Evolutionary conservation across 2,888 invertebrate species (phyloP), one percentile per base, ranked within the genome.

Genomic region (Lepidocyrtoides sp.): DNA sequence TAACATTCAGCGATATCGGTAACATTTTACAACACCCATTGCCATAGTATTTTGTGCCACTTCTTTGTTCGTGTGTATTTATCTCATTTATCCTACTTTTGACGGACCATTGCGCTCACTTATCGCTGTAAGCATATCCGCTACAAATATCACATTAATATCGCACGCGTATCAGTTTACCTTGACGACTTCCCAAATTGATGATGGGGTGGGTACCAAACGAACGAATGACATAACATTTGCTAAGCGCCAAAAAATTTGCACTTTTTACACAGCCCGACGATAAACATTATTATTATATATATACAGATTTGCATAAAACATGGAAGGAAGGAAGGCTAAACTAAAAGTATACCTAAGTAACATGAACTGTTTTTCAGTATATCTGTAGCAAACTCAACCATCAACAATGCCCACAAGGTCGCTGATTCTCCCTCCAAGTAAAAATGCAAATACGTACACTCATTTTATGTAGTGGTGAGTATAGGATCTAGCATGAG

Each of bases 191-290:
- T 72, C 44, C 72, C 12, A 72, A 72, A 44, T 23, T 44, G 12
- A 32, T 66, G 32, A 66, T 32, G 32, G 72, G 72, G 8, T 41
- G 12, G n/a, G n/a, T n/a, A n/a, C n/a, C n/a, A n/a, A n/a, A n/a
- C n/a, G n/a, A n/a, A n/a, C n/a, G 36, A 12, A 23, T 20, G 72
- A 44, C 72, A 72, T 44, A 44, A 44, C 72, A 72, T 72, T 14
- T 72, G 72, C 44, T 44, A 23, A 72, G 23, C 44, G n/a, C 44
- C 23, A 72, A 20, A 41, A 72, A 72, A 44, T 72, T 69, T 36
- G 66, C 17, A 69, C 66, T 63, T 7, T 32, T 69, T 36, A 17
- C 66, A 44, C 20, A 12, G 4, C 41, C 66, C 5, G 29, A 14
- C 44, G 10, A 72, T 63, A 26, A 63, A 12, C 72, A 72, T 44